Conservation (phyloP, 2,888 invertebrate genomes). For the Ceriagrion tenellum region DNA sequence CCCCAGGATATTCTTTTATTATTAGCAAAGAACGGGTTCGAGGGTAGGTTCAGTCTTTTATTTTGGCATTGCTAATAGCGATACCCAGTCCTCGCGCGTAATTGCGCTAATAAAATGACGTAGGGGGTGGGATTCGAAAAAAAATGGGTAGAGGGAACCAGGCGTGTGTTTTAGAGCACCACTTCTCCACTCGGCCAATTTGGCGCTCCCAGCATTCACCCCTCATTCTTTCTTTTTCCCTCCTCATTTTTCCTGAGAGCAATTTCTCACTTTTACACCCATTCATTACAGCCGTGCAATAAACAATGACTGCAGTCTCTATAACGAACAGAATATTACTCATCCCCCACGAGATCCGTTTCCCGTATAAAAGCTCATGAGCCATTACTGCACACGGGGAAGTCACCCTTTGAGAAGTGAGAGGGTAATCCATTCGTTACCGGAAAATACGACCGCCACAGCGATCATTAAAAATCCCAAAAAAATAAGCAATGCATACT, state of each 20-base stretch:
- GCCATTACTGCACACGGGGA: neutral
- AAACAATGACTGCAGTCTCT: conserved; percentile 28
- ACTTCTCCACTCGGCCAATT: neutral
- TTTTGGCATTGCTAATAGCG: too few relatives aligned
- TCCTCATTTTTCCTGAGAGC: neutral
- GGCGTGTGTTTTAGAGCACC: neutral
- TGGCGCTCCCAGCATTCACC: neutral
- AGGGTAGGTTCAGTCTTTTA: too few relatives aligned
- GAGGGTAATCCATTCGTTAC: neutral
- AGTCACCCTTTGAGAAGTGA: neutral
- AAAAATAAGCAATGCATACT: too few relatives aligned
- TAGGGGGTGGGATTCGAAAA: neutral
- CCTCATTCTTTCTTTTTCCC: neutral
- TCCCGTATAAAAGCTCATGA: neutral
- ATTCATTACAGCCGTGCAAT: conserved; percentile 47
- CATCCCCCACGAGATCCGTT: neutral
- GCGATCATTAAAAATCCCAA: neutral
- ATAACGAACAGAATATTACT: conserved; percentile 3
- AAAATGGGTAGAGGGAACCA: neutral
- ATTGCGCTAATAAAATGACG: conserved; percentile 45
- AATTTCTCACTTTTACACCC: conserved; percentile 29
- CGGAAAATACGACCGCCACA: neutral
- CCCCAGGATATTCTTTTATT: too few relatives aligned
- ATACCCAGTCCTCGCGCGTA: neutral
- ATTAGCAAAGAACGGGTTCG: too few relatives aligned